Evolutionary conservation across 2,888 invertebrate species (phyloP).

Genomic region (Megaustenia siamemsis): DNA sequence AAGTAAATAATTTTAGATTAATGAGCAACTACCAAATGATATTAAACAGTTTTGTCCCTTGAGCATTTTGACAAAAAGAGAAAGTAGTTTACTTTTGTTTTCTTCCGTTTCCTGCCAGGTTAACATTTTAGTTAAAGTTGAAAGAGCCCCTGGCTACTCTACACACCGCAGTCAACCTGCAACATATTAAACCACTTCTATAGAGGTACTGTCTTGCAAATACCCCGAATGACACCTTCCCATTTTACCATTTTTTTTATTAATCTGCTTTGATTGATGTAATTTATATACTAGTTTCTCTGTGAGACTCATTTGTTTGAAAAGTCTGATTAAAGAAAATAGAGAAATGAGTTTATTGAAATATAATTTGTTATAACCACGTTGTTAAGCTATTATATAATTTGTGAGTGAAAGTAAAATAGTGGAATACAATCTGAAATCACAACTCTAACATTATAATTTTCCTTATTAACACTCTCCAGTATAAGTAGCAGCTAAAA

Average conservation of each 20-base stretch:
- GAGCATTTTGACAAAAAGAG: not conserved
- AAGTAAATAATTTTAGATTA: no score
- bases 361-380: no score
- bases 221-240: not conserved
- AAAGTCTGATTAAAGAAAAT: no score
- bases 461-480: no score
- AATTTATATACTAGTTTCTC: not conserved
- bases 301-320: not conserved
- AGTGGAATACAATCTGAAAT: no score
- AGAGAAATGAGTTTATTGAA: no score
- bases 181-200: constrained; percentile 38
- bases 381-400: no score
- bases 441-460: no score
- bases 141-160: constrained; percentile 38
- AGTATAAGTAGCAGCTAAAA: no score
- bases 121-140: constrained; percentile 52
- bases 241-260: not conserved
- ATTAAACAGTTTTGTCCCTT: not conserved
- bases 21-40: not conserved
- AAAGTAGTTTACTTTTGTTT: constrained; percentile 32
- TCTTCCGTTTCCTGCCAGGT: constrained; percentile 51
- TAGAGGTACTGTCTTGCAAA: constrained; percentile 40
- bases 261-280: not conserved
- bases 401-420: no score
- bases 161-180: constrained; percentile 43